A percentile compares a stretch with the other conserved stretches of the same genome.
Conservation (phyloP, 2,797 vertebrate genomes). For the Smutsia temminckii region DNA sequence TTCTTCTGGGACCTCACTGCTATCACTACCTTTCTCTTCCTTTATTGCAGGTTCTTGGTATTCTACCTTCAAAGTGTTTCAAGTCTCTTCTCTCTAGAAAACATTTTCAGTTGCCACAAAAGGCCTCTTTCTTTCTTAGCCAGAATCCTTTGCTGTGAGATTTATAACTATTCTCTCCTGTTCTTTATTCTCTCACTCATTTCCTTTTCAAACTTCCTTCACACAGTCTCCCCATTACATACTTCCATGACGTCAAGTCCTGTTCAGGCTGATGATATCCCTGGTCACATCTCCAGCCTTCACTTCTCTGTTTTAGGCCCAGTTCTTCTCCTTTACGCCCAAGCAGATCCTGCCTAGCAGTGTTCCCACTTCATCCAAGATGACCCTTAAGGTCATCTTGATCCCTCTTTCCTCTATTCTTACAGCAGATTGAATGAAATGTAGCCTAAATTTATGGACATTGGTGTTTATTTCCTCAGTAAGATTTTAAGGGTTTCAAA, state of each 20-base stretch:
- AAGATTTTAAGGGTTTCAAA: slow-evolving; percentile 41
- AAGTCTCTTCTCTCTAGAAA: neutral
- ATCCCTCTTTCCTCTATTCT: neutral
- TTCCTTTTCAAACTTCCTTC: neutral
- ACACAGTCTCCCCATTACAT: neutral
- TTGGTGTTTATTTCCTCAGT: neutral
- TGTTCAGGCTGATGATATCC: neutral
- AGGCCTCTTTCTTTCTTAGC: neutral
- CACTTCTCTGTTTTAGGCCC: neutral
- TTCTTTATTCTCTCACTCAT: slow-evolving; percentile 2
- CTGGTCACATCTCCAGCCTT: neutral
- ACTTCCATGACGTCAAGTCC: neutral
- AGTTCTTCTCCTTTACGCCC: neutral
- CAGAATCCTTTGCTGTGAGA: slow-evolving; percentile 34
- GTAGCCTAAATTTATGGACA: neutral
- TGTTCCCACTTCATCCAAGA: neutral
- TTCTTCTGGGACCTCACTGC: neutral
- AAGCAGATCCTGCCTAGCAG: neutral
- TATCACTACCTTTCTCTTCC: neutral
- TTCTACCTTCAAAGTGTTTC: slow-evolving; percentile 15
- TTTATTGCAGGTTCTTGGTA: neutral
- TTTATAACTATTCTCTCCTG: neutral
- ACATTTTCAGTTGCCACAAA: neutral
- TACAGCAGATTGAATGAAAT: neutral
- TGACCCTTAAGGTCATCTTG: neutral